These are phyloP conservation scores for Ctenicera cuprea DNA, from an alignment of 2,888 invertebrate species.

Conservation along the genomic window DNA sequence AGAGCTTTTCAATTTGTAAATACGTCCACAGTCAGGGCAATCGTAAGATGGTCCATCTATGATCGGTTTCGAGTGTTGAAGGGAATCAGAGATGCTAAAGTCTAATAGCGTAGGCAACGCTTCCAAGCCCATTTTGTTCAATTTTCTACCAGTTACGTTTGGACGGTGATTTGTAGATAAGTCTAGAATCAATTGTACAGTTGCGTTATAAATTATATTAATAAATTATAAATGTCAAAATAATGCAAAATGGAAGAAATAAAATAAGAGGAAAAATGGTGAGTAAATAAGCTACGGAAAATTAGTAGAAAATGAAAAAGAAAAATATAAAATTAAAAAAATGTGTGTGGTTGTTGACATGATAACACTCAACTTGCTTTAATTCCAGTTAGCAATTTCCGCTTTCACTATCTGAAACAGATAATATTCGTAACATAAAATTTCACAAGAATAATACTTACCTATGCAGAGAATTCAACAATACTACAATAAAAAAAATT, in stretches of 20 bases:
- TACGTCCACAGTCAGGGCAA: constrained; percentile 52
- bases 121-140: constrained; percentile 25
- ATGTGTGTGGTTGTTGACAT: not conserved
- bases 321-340: not conserved
- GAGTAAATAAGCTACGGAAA: constrained; percentile 41
- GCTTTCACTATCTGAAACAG: constrained; percentile 1
- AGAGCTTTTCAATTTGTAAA: constrained; percentile 60
- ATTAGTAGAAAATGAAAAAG: constrained; percentile 31
- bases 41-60: constrained; percentile 26
- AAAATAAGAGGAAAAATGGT: not conserved
- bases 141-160: not conserved
- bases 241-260: not conserved
- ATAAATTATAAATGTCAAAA: constrained; percentile 15
- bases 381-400: not conserved
- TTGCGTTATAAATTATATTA: constrained; percentile 21
- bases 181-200: constrained; percentile 36
- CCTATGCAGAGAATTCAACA: not conserved
- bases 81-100: constrained; percentile 12
- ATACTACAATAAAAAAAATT: not conserved
- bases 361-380: too few relatives aligned
- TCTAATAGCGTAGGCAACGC: constrained; percentile 32
- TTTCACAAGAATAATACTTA: not conserved
- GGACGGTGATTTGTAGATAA: not conserved
- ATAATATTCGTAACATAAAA: not conserved
- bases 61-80: constrained; percentile 14